Base-by-base conservation (phyloP, 2,888 invertebrate genomes). In the Abscondita cerata region DNA sequence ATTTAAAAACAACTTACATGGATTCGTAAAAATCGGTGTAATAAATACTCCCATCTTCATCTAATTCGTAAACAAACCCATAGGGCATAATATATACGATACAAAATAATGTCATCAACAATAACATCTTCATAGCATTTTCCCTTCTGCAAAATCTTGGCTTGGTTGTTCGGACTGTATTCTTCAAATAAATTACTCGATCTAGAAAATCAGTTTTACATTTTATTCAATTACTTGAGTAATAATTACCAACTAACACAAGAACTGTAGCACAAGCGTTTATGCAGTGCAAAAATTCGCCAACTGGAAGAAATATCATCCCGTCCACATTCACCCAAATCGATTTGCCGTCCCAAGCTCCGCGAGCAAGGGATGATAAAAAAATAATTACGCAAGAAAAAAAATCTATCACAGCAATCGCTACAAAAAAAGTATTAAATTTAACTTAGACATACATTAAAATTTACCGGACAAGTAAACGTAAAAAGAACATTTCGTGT, bases 171-270 rank as follows among this genome's bases (percentile, higher is more conserved):
- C 25, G 55, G 11, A 48, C 11, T 15, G 59, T 52, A 5, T 47
- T 36, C n/a, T 31, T 41, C 18, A 64, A 52, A 36, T 40, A 64
- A 12, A 53, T 25, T 11, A 59, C 9, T 1, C 64, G 55, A 60
- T 64, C 64, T 64, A 46, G n/a, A 50, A 51, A 15, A 13, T 34
- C 16, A n/a, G 19, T 33, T 40, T 8, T 13, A 1, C 51, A 40
- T 16, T 41, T 15, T 46, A 11, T 50, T 57, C 25, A 33, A 20
- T 47, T 31, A n/a, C 20, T 19, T 20, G 25, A 2, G 4, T n/a
- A 4, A 25, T 36, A 44, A 44, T 25, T 64, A 65, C 68, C 68
- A 52, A 68, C 44, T 3, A 64, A 62, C n/a, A 66, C 62, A 52
- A 51, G 52, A 46, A 68, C 53, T 1, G 65, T 66, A 12, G 65